phyloP scores from a whole-genome alignment of 2,797 vertebrate genomes.

The Microctenopoma lineatum region DNA sequence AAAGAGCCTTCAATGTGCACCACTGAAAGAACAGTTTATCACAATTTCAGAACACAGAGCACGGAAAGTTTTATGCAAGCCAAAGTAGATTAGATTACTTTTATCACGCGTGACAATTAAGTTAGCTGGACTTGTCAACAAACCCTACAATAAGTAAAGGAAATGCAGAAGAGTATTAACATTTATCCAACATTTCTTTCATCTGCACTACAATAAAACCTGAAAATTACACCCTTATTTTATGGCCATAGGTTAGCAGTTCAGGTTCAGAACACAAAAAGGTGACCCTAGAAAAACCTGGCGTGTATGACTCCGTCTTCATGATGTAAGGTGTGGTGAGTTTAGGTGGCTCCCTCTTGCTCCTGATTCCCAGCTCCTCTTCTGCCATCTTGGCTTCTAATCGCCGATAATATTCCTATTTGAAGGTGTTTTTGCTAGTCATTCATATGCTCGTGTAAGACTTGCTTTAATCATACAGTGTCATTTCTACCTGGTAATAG shows the following conservation, averaged over 20 bases:
- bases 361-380: constrained; percentile 87
- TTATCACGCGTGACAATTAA: too few relatives aligned
- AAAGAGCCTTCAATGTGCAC: constrained; percentile 94
- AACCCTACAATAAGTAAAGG: too few relatives aligned
- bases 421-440: neutral
- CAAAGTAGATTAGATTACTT: neutral
- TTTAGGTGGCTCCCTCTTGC: constrained; percentile 88
- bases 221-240: too few relatives aligned
- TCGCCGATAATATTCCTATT: constrained; percentile 89
- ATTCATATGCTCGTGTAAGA: too few relatives aligned
- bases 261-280: neutral
- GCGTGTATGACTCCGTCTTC: constrained; percentile 89
- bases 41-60: neutral
- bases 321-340: constrained; percentile 93
- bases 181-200: too few relatives aligned
- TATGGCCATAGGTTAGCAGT: too few relatives aligned
- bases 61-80: neutral
- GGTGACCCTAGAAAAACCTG: constrained; percentile 78
- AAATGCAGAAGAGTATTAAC: too few relatives aligned
- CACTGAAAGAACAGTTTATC: constrained; percentile 77
- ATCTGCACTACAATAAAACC: too few relatives aligned
- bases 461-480: too few relatives aligned
- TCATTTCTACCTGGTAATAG: constrained; percentile 81
- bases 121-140: too few relatives aligned
- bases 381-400: constrained; percentile 88